A percentile compares a stretch with the other conserved stretches of the same genome.
Evolutionary conservation across 2,888 invertebrate genomes (phyloP).

Genomic region (Drosophila peninsularis): DNA sequence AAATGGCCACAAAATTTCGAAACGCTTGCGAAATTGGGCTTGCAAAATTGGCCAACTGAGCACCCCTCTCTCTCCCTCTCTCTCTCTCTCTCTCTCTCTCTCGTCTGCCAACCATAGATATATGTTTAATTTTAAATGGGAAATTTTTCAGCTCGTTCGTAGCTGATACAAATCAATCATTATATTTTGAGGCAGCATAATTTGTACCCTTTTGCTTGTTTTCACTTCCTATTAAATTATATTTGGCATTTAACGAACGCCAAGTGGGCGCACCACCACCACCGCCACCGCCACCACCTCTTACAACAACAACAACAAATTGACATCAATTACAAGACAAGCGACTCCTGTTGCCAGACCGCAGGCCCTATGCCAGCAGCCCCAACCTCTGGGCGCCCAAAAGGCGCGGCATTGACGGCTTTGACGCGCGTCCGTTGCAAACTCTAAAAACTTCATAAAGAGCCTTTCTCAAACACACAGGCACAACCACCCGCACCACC

Average conservation of each 20-base stretch:
- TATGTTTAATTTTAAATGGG: slow-evolving; percentile 63
- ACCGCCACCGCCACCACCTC: slow-evolving; percentile 1
- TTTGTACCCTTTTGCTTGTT: slow-evolving; percentile 80
- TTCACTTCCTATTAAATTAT: slow-evolving; percentile 80
- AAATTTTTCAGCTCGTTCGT: slow-evolving; percentile 68
- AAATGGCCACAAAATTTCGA: slow-evolving; percentile 16
- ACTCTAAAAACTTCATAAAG: slow-evolving; percentile 31
- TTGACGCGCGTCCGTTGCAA: slow-evolving; percentile 66
- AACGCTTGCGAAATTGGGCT: slow-evolving; percentile 60
- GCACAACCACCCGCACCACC: slow-evolving; percentile 4
- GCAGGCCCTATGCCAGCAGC: slow-evolving; percentile 24
- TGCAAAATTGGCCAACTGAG: slow-evolving; percentile 53
- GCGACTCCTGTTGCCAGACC: slow-evolving; percentile 65
- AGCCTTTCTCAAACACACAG: slow-evolving; percentile 40
- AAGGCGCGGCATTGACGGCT: slow-evolving; percentile 72
- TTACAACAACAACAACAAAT: slow-evolving; percentile 42
- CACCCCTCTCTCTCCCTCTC: neutral
- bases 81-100: neutral
- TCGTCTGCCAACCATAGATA: slow-evolving; percentile 21
- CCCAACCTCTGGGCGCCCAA: slow-evolving; percentile 32
- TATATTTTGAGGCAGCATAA: slow-evolving; percentile 69
- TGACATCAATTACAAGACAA: slow-evolving; percentile 78
- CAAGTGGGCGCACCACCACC: slow-evolving; percentile 61
- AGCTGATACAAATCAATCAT: slow-evolving; percentile 78
- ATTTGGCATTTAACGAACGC: slow-evolving; percentile 76